Percentiles rank a stretch among this genome's conserved stretches.
These are phyloP conservation scores for Morelia viridis DNA, from an alignment of 2,797 vertebrate genomes.

Conservation along the genomic window DNA sequence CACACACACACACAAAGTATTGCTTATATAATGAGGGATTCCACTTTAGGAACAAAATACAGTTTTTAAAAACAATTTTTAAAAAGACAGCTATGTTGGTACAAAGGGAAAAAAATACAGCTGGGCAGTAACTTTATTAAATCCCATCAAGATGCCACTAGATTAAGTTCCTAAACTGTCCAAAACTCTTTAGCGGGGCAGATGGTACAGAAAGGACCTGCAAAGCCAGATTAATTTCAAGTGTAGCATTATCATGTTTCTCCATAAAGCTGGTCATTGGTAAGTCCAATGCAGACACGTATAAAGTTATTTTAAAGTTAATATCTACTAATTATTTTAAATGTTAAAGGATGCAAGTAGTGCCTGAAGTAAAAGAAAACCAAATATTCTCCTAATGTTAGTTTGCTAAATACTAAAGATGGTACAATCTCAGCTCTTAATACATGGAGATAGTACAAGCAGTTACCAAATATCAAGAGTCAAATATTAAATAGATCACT, in stretches of 20 bases:
- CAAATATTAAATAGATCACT: not conserved
- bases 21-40: not conserved
- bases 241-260: not conserved
- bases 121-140: not conserved
- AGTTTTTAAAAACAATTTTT: not conserved
- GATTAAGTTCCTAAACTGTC: not conserved
- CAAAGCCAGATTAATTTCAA: not conserved
- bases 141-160: not conserved
- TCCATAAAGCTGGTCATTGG: not conserved
- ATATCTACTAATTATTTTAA: not conserved
- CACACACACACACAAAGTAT: too few relatives aligned
- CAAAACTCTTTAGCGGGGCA: not conserved
- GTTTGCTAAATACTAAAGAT: not conserved
- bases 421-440: not conserved
- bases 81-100: not conserved
- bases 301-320: not conserved
- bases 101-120: not conserved
- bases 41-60: conserved; percentile 13
- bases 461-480: not conserved
- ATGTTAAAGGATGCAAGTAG: not conserved
- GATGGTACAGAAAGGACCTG: not conserved
- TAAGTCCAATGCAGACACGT: not conserved
- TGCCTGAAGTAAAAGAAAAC: not conserved
- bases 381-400: not conserved
- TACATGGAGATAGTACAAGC: not conserved